Evolutionary conservation across 2,113 vertebrate species (phyloP).

Genomic region (Athene noctua): DNA sequence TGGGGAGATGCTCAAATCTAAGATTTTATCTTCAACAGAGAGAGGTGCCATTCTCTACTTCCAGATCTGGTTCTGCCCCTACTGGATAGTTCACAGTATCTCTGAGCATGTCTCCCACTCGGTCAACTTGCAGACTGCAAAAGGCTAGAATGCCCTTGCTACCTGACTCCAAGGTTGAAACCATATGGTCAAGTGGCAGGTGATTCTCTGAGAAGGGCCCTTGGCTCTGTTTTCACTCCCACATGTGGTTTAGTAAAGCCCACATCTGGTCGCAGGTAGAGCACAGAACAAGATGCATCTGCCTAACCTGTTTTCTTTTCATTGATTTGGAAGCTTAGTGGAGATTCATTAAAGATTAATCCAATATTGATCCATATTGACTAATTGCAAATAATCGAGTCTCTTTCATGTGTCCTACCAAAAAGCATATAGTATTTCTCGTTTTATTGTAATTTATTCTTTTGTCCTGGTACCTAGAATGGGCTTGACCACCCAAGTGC

Average conservation of each 20-base stretch:
- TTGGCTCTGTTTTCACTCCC: constrained; percentile 65
- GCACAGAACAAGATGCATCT: constrained; percentile 44
- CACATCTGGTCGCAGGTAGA: constrained; percentile 52
- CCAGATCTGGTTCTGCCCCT: not conserved
- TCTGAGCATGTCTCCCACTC: not conserved
- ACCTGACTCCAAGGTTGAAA: constrained; percentile 66
- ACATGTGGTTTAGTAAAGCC: constrained; percentile 65
- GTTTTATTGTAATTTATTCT: not conserved
- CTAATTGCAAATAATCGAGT: not conserved
- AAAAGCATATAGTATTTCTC: not conserved
- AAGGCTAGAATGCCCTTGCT: constrained; percentile 62
- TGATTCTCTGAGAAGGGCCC: constrained; percentile 64
- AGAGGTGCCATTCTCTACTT: not conserved
- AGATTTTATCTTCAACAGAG: not conserved
- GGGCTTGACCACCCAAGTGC: not conserved
- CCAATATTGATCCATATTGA: not conserved
- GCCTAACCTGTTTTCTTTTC: constrained; percentile 29
- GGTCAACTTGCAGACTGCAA: not conserved
- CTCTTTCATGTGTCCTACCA: not conserved
- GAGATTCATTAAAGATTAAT: not conserved
- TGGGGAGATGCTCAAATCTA: not conserved
- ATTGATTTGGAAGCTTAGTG: constrained; percentile 29
- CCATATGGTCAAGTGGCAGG: constrained; percentile 64
- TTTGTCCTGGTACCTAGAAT: not conserved
- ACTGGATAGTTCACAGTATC: not conserved